Conservation (phyloP, 1,140 invertebrate species). For the Rhynchophorus ferrugineus region DNA sequence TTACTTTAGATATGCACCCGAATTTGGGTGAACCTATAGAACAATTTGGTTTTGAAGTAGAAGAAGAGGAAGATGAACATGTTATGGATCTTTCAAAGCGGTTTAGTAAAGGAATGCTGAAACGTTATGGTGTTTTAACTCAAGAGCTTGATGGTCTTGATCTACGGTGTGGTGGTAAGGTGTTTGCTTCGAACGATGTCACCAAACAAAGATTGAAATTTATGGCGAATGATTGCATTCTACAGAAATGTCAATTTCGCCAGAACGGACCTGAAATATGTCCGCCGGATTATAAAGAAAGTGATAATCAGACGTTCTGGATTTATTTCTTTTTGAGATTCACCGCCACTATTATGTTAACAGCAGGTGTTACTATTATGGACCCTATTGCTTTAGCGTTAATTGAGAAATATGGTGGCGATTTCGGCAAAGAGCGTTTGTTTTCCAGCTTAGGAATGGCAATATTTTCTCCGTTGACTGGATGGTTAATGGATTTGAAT, state of each 20-base stretch:
- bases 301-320: slow-evolving; percentile 67
- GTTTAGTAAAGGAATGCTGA: slow-evolving; percentile 54
- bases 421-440: slow-evolving; percentile 70
- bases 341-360: slow-evolving; percentile 64
- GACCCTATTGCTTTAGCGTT: slow-evolving; percentile 74
- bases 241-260: slow-evolving; percentile 60
- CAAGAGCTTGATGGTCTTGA: slow-evolving; percentile 62
- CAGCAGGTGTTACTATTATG: slow-evolving; percentile 69
- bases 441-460: slow-evolving; percentile 74
- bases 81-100: slow-evolving; percentile 59
- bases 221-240: slow-evolving; percentile 48
- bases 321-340: slow-evolving; percentile 69
- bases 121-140: slow-evolving; percentile 56
- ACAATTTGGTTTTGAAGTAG: slow-evolving; percentile 62
- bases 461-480: slow-evolving; percentile 71
- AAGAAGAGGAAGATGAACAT: slow-evolving; percentile 54
- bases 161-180: slow-evolving; percentile 60
- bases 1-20: slow-evolving; percentile 57
- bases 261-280: slow-evolving; percentile 63
- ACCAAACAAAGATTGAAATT: slow-evolving; percentile 47
- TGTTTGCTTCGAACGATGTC: slow-evolving; percentile 50
- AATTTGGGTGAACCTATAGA: slow-evolving; percentile 61
- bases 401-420: slow-evolving; percentile 70
- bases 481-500: slow-evolving; percentile 64
- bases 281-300: slow-evolving; percentile 64